These are phyloP conservation scores for Scrobipalpa costella DNA, from an alignment of 2,888 invertebrate species.

Conservation along the genomic window DNA sequence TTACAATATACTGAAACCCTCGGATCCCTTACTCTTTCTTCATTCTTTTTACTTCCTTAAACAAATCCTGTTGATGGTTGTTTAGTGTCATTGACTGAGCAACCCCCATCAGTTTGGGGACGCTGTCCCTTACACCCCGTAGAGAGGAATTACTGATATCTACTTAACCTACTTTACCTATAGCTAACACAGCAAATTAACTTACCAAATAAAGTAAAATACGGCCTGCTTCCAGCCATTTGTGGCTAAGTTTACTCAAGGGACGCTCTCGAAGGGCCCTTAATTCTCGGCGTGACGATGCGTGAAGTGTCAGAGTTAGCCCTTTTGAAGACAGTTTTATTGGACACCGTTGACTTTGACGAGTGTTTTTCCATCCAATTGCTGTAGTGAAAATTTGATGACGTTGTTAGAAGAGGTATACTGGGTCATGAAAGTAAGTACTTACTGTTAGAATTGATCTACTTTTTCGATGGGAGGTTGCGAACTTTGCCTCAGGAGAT, in stretches of 20 bases:
- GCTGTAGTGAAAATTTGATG: not conserved
- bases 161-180: not conserved
- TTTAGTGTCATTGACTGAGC: no score
- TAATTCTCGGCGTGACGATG: conserved; percentile 29
- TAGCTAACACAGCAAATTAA: not conserved
- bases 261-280: conserved; percentile 22
- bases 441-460: not conserved
- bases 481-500: no score
- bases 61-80: no score
- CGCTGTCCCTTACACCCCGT: no score
- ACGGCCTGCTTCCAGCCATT: not conserved
- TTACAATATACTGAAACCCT: no score
- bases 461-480: not conserved
- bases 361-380: conserved; percentile 26
- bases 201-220: conserved; percentile 2
- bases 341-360: conserved; percentile 24
- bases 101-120: no score
- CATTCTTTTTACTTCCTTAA: no score
- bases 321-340: conserved; percentile 28
- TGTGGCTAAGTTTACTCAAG: conserved; percentile 1
- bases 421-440: not conserved
- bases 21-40: no score
- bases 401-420: not conserved
- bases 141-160: not conserved
- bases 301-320: conserved; percentile 32